A percentile compares a stretch with the other conserved stretches of the same genome.
These are phyloP conservation scores for Drosophila pachea DNA, from an alignment of 1,140 invertebrate species.

Conservation along the genomic window DNA sequence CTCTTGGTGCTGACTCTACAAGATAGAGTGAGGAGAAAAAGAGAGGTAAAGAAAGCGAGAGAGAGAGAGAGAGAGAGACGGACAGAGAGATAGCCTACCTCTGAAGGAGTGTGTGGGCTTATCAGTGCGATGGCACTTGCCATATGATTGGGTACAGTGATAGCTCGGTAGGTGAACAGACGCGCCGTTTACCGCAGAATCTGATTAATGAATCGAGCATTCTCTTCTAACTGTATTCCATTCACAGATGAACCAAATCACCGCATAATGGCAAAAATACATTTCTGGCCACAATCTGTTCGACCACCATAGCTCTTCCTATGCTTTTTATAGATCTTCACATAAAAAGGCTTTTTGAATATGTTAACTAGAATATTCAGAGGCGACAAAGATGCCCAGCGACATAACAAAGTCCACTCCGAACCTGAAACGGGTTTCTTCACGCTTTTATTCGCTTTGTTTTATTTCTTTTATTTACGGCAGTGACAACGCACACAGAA, in stretches of 20 bases:
- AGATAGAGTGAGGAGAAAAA: neutral
- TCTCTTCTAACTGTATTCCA: conserved; percentile 29
- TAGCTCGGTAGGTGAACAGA: neutral
- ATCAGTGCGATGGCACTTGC: conserved; percentile 12
- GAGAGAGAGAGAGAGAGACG: no score
- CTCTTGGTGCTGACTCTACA: conserved; percentile 7
- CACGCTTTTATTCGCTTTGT: neutral
- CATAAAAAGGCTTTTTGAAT: conserved; percentile 28
- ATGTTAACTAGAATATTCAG: conserved; percentile 40
- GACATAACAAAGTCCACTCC: conserved; percentile 3
- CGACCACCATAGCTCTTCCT: neutral
- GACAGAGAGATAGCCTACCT: neutral
- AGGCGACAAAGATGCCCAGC: no score
- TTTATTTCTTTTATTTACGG: conserved; percentile 3
- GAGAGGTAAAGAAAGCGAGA: no score
- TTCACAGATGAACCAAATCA: conserved; percentile 16
- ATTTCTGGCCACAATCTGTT: conserved; percentile 14
- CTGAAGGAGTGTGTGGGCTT: conserved; percentile 23
- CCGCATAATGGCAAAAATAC: conserved; percentile 21
- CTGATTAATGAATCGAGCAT: conserved; percentile 5
- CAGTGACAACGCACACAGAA: conserved; percentile 48
- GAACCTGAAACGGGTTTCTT: neutral
- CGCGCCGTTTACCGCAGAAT: neutral
- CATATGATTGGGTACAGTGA: conserved; percentile 2
- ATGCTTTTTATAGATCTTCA: neutral